These are phyloP conservation scores for Struthio camelus DNA, from an alignment of 2,113 vertebrate species.

Conservation along the genomic window DNA sequence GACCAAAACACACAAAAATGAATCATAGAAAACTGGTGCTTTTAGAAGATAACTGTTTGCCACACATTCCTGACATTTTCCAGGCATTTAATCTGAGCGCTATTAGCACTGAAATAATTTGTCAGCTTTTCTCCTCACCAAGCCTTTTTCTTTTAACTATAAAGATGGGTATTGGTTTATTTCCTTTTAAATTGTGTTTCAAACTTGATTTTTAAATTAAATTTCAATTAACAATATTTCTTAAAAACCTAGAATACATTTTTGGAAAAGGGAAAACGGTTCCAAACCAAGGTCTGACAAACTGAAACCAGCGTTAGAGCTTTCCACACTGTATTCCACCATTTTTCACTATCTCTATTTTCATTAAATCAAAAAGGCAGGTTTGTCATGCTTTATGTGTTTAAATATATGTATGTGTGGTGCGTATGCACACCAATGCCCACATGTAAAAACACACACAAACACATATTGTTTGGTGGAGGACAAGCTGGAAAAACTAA, in stretches of 20 bases:
- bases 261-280: neutral
- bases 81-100: neutral
- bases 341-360: neutral
- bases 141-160: neutral
- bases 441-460: neutral
- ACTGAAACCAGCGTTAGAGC: neutral
- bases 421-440: neutral
- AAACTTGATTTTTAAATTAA: neutral
- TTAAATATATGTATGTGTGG: neutral
- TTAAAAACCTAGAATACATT: neutral
- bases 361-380: neutral
- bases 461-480: accelerated
- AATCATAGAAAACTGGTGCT: neutral
- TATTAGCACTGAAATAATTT: neutral
- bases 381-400: no score
- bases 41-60: neutral
- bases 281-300: neutral
- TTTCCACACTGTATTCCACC: neutral
- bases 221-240: neutral
- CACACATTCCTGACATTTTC: neutral
- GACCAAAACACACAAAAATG: conserved; percentile 15
- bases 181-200: neutral
- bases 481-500: neutral
- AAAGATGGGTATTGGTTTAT: neutral
- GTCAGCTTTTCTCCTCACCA: neutral